Percentiles rank a stretch among this genome's conserved stretches.
Evolutionary conservation across 1,140 invertebrate genomes (phyloP).

Genomic region (Ctenoplectra terminalis): DNA sequence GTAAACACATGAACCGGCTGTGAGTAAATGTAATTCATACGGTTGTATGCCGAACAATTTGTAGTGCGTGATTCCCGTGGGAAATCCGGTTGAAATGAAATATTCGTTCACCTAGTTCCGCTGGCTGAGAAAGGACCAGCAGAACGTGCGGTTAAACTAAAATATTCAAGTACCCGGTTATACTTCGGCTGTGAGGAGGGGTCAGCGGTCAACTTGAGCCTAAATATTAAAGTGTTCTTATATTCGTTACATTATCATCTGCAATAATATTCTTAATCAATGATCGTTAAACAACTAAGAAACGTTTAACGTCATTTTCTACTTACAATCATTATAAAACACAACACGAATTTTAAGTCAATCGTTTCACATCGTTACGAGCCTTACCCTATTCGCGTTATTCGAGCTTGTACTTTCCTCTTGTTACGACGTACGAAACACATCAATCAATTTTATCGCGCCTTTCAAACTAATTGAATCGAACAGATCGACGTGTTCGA

Average conservation of each 20-base stretch:
- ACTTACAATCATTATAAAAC: not conserved
- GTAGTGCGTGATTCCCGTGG: slow-evolving; percentile 43
- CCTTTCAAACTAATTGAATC: not conserved
- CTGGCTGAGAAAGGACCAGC: not conserved
- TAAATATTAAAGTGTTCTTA: slow-evolving; percentile 22
- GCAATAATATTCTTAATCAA: not conserved
- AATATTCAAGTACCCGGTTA: slow-evolving; percentile 32
- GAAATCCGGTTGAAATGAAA: slow-evolving; percentile 36
- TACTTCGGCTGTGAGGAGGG: slow-evolving; percentile 28
- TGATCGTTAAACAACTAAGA: not conserved
- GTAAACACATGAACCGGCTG: slow-evolving; percentile 12
- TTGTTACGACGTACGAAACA: not conserved
- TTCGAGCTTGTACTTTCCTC: not conserved
- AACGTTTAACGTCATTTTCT: not conserved
- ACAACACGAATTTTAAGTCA: not conserved
- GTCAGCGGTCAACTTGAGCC: not conserved
- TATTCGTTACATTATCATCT: slow-evolving; percentile 19
- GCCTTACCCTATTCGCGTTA: not conserved
- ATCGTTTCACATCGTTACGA: slow-evolving; percentile 33
- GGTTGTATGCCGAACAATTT: slow-evolving; percentile 9
- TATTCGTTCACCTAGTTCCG: slow-evolving; percentile 29
- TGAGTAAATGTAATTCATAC: slow-evolving; percentile 25
- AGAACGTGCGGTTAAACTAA: not conserved
- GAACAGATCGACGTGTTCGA: slow-evolving; percentile 12
- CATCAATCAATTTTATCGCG: not conserved